Evolutionary conservation across 2,113 vertebrate genomes (phyloP), one percentile per base, ranked within the genome.

Genomic region (Aix galericulata): DNA sequence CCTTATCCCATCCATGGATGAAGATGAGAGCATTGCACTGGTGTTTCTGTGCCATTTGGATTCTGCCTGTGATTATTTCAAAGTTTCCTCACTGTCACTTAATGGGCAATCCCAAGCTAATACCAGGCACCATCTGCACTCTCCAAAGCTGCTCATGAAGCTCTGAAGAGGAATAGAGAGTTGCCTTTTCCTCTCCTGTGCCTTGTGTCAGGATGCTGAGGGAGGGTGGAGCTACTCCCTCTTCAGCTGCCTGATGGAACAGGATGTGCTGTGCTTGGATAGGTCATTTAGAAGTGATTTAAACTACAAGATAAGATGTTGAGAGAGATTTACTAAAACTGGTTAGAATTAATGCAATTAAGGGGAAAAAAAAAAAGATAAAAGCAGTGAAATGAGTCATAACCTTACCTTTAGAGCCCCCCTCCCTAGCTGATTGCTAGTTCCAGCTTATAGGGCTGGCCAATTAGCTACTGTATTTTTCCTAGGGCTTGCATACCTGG

Each of bases 1-100:
- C 4, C 16, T 82, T 50, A 32, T 48, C 2, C 18, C 9, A 64
- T 1, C 3, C 5, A 1, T 0, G 3, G 26, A 23, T 38, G 62
- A 63, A 42, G 77, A 26, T 42, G 11, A 68, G 32, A 29, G 8
- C 18, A 20, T 44, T 46, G 58, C 22, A n/a, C 16, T 25, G 22
- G 9, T 34, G 21, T 50, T 55, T 25, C 73, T 12, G 0, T 38
- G 34, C 25, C 25, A 3, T 31, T 84, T 46, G 52, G 25, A 18
- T 31, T 36, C 27, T 21, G 2, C 20, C 27, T 62, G 26, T 69
- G 63, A 8, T n/a, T 48, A 14, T 3, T 26, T 18, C 13, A 34
- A 55, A 17, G 1, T 8, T 58, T 66, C 13, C 9, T 48, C 50
- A 17, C 40, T 25, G 32, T 14, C 38, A 40, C 13, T 6, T 44